Conservation (phyloP, 2,113 vertebrate genomes). For the Mustelus asterias region DNA sequence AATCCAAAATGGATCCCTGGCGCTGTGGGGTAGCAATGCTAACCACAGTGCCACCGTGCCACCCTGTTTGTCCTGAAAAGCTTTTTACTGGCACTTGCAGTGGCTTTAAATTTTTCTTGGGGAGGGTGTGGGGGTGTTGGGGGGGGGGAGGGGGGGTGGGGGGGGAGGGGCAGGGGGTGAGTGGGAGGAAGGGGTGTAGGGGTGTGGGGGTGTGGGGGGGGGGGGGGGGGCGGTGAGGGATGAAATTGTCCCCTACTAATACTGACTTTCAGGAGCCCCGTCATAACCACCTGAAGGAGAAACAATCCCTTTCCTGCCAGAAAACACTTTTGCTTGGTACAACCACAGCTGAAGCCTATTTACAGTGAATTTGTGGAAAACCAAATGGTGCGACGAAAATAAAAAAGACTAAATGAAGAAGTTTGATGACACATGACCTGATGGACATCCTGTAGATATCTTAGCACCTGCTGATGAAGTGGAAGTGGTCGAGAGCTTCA, state of each 20-base stretch:
- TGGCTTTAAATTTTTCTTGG: neutral
- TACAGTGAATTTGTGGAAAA: neutral
- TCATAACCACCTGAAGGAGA: neutral
- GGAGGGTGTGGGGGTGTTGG: too few species aligned
- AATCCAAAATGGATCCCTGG: too few species aligned
- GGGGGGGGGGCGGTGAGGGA: too few species aligned
- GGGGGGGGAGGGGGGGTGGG: too few species aligned
- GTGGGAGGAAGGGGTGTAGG: too few species aligned
- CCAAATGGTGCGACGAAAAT: neutral
- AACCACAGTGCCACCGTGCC: too few species aligned
- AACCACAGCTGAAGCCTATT: neutral
- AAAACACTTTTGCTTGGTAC: neutral
- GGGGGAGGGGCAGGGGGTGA: too few species aligned
- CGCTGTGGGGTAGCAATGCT: too few species aligned
- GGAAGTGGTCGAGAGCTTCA: too few species aligned
- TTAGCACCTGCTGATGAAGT: neutral
- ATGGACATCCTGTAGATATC: neutral
- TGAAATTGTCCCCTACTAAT: neutral
- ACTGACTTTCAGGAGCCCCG: neutral
- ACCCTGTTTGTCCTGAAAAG: neutral
- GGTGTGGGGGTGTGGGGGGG: too few species aligned
- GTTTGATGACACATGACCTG: neutral
- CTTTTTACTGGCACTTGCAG: neutral
- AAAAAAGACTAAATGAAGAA: neutral
- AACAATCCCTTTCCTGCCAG: neutral